Percentiles rank a stretch among this genome's conserved stretches.
These are phyloP conservation scores for Tachypleus tridentatus DNA, from an alignment of 1,140 invertebrate species.

Conservation along the genomic window DNA sequence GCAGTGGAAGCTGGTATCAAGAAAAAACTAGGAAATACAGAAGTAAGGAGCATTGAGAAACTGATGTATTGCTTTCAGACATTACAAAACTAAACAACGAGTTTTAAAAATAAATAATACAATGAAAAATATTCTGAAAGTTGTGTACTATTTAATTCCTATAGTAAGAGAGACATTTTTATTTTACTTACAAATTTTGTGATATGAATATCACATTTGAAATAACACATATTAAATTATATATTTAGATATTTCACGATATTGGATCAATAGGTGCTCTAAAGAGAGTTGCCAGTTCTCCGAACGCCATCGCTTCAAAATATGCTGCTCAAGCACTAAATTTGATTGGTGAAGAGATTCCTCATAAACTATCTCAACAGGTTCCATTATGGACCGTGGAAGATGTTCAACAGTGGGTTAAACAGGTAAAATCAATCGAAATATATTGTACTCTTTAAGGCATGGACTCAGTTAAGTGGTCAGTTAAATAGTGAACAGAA, in stretches of 20 bases:
- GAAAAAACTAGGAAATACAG: constrained; percentile 85
- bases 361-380: constrained; percentile 94
- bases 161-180: no score
- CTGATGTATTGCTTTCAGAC: neutral
- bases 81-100: no score
- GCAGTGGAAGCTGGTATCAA: constrained; percentile 99
- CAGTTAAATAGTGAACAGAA: no score
- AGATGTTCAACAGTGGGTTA: constrained; percentile 96
- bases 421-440: constrained; percentile 45
- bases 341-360: constrained; percentile 90
- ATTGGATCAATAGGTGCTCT: constrained; percentile 91
- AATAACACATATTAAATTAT: no score
- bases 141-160: no score
- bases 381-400: constrained; percentile 93
- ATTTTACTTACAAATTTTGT: no score
- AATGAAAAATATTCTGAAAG: no score
- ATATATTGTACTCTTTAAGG: no score
- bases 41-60: constrained; percentile 33
- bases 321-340: constrained; percentile 91
- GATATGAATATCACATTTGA: no score
- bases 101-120: no score
- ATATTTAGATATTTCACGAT: constrained; percentile 62
- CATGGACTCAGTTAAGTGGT: no score
- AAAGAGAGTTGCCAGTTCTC: constrained; percentile 93
- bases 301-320: constrained; percentile 93